Conservation (phyloP, 2,797 vertebrate genomes). For the Pelobates cultripes region DNA sequence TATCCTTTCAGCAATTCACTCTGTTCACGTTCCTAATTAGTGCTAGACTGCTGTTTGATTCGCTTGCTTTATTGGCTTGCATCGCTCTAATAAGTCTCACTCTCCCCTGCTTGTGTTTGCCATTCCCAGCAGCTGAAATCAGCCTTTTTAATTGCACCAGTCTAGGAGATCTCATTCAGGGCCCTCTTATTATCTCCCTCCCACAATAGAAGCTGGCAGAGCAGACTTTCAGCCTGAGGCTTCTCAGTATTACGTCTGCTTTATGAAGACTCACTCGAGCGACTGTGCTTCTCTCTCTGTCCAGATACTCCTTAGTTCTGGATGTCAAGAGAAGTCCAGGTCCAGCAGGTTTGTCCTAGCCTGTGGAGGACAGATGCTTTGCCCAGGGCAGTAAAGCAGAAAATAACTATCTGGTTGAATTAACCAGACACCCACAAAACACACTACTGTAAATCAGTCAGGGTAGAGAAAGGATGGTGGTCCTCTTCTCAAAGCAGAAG, state of each 20-base stretch:
- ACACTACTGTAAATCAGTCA: constrained; percentile 14
- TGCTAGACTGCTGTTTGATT: constrained; percentile 55
- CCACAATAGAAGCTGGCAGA: constrained; percentile 49
- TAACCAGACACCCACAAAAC: constrained; percentile 26
- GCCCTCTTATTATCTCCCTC: constrained; percentile 41
- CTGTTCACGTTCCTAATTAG: constrained; percentile 52
- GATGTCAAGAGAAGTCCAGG: constrained; percentile 24
- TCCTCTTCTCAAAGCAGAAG: too few relatives aligned
- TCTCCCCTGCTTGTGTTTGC: constrained; percentile 51
- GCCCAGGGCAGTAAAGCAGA: constrained; percentile 25
- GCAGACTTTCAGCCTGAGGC: constrained; percentile 49
- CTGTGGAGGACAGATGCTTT: constrained; percentile 42
- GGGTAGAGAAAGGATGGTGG: background rate
- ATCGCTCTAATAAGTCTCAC: constrained; percentile 55
- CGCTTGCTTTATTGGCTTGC: constrained; percentile 50
- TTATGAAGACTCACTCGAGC: constrained; percentile 37
- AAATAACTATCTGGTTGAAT: constrained; percentile 35
- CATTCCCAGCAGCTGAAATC: constrained; percentile 51
- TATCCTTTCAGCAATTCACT: constrained; percentile 54
- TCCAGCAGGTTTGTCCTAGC: constrained; percentile 34
- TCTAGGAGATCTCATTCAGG: constrained; percentile 37
- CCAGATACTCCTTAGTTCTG: constrained; percentile 31
- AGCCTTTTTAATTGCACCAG: constrained; percentile 52
- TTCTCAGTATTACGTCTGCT: constrained; percentile 39
- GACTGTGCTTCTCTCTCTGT: constrained; percentile 17